Conservation (phyloP, 1,140 invertebrate species). For the Microvelia longipes region DNA sequence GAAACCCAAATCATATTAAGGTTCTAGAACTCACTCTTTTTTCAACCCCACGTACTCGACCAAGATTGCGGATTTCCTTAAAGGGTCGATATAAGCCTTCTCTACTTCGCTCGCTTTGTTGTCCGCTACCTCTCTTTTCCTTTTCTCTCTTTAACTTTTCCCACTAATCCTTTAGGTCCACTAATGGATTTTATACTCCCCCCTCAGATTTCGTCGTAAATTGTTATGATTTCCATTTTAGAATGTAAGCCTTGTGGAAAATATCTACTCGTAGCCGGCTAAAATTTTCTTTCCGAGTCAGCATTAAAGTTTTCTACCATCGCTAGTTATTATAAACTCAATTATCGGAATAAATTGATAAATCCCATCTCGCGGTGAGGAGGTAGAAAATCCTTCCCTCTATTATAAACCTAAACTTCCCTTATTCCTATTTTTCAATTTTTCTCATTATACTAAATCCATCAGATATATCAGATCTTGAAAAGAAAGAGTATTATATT, state of each 20-base stretch:
- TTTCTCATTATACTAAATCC: no score
- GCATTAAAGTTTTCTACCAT: neutral
- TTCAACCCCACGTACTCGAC: neutral
- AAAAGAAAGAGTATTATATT: no score
- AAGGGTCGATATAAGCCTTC: neutral
- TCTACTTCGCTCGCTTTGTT: neutral
- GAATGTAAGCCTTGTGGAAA: neutral
- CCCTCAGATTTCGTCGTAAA: neutral
- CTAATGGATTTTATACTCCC: neutral
- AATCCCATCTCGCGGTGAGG: no score
- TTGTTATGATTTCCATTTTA: neutral
- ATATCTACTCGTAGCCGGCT: neutral
- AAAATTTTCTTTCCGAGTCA: neutral
- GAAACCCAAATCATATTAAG: neutral
- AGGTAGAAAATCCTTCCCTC: no score
- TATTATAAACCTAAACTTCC: no score
- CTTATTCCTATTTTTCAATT: no score
- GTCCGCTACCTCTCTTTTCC: no score
- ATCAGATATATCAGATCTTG: no score
- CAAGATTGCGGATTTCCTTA: neutral
- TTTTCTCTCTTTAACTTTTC: neutral
- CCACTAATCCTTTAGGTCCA: neutral
- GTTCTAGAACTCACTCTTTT: neutral
- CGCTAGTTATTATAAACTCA: neutral
- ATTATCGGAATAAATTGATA: neutral